Percentiles rank a stretch among this genome's conserved stretches.
Evolutionary conservation across 2,797 vertebrate genomes (phyloP).

Genomic region (Scolopax rusticola): DNA sequence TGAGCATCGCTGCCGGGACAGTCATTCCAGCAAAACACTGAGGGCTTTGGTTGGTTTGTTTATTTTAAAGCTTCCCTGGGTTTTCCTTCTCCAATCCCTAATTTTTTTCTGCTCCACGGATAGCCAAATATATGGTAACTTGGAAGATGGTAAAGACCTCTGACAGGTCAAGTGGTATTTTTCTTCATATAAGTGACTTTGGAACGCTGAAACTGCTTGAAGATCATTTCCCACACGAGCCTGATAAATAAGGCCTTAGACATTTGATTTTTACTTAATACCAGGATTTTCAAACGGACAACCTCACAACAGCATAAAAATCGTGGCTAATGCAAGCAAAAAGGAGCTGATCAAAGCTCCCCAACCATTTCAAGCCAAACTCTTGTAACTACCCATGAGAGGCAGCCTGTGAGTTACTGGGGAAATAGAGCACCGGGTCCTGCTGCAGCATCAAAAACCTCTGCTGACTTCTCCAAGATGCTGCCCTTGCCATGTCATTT

Average conservation of each 20-base stretch:
- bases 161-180: background rate
- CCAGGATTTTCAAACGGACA: background rate
- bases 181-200: background rate
- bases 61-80: background rate
- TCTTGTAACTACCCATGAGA: accelerated
- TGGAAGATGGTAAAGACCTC: background rate
- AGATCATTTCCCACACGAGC: background rate
- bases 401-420: accelerated
- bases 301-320: background rate
- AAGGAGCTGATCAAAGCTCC: background rate
- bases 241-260: background rate
- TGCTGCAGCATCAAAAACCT: background rate
- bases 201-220: background rate
- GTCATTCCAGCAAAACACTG: background rate
- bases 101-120: background rate
- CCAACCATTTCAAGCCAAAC: background rate
- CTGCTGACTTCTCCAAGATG: background rate
- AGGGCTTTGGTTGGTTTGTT: background rate
- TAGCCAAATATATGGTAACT: background rate
- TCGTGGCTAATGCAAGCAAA: background rate
- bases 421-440: accelerated
- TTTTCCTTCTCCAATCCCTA: background rate
- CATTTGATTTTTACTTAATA: background rate
- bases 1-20: background rate
- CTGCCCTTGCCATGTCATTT: background rate